Evolutionary conservation across 2,113 vertebrate species (phyloP), one percentile per base, ranked within the genome.

Genomic region (Raja brachyura): DNA sequence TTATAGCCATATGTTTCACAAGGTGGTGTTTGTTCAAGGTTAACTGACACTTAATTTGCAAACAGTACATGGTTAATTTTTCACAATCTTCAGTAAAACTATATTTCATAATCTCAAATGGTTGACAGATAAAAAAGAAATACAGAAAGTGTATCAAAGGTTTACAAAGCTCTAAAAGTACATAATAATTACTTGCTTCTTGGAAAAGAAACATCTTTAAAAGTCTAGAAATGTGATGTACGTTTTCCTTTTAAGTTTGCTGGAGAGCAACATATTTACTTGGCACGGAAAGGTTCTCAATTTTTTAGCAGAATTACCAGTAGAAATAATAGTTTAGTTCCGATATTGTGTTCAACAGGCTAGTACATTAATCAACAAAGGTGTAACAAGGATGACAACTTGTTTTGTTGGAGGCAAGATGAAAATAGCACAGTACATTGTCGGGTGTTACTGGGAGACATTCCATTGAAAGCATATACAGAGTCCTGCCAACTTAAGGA

Each of bases 81-180:
- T 63, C 20, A 59, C 66, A 92, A 73, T 54, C 33, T 73, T 54
- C 70, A 63, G 68, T 92, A 73, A 92, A 92, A 73, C 39, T 92
- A 73, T 9, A 28, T 48, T 73, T 92, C 20, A 74, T 22, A 92
- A 92, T 73, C 39, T 48, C 20, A 33, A 73, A 92, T 88, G 83
- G 59, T 73, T 48, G 90, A 74, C 33, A 14, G 33, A 92, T 92
- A 92, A 54, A 73, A 92, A 92, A 92, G 18, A 92, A 92, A 92
- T 92, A 74, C 90, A 92, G 4, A 28, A 92, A 92, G 20, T 92
- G 90, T 92, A 92, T 92, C 90, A 92, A 92, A 92, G 68, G 90
- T 74, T 90, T 73, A 70, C 66, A 73, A 92, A 92, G 90, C 39
- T 92, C 68, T 33, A 92, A 92, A 92, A 92, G 33, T 92, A 54